A percentile compares a stretch with the other conserved stretches of the same genome.
These are phyloP conservation scores for Brenthis hecate DNA, from an alignment of 2,888 invertebrate genomes.

Conservation along the genomic window DNA sequence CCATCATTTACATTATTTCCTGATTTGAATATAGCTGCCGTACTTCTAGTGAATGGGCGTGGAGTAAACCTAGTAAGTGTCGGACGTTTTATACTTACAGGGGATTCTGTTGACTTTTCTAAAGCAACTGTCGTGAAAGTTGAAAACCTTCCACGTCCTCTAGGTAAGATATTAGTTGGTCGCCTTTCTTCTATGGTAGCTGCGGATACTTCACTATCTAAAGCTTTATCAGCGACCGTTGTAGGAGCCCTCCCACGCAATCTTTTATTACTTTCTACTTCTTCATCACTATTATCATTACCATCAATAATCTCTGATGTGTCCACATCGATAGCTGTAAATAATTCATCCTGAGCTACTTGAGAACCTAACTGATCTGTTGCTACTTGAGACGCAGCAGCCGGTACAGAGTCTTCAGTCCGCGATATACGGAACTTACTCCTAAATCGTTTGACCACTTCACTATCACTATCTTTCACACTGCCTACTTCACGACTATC, in stretches of 20 bases:
- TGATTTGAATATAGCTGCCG: constrained; percentile 42
- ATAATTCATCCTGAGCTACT: constrained; percentile 74
- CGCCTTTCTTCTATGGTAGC: constrained; percentile 67
- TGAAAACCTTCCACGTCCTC: constrained; percentile 67
- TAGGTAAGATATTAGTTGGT: constrained; percentile 54
- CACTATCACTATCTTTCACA: constrained; percentile 45
- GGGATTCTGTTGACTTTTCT: constrained; percentile 48
- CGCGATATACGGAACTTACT: constrained; percentile 53
- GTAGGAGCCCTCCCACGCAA: constrained; percentile 54
- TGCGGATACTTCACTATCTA: constrained; percentile 71
- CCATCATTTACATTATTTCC: constrained; percentile 44
- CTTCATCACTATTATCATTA: constrained; percentile 43
- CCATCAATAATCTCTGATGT: constrained; percentile 50
- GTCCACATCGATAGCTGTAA: constrained; percentile 77
- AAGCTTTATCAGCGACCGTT: constrained; percentile 52
- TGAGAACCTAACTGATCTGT: constrained; percentile 64
- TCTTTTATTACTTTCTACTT: constrained; percentile 48
- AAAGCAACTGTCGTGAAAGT: constrained; percentile 57
- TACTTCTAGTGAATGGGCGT: constrained; percentile 65
- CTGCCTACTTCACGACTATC: constrained; percentile 69
- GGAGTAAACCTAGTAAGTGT: constrained; percentile 71
- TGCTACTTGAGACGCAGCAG: constrained; percentile 64
- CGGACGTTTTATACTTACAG: constrained; percentile 55
- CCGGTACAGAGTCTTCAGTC: constrained; percentile 64
- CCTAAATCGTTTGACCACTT: constrained; percentile 52